These are phyloP conservation scores for Neodiprion pinetum DNA, from an alignment of 1,140 invertebrate species.

Conservation along the genomic window DNA sequence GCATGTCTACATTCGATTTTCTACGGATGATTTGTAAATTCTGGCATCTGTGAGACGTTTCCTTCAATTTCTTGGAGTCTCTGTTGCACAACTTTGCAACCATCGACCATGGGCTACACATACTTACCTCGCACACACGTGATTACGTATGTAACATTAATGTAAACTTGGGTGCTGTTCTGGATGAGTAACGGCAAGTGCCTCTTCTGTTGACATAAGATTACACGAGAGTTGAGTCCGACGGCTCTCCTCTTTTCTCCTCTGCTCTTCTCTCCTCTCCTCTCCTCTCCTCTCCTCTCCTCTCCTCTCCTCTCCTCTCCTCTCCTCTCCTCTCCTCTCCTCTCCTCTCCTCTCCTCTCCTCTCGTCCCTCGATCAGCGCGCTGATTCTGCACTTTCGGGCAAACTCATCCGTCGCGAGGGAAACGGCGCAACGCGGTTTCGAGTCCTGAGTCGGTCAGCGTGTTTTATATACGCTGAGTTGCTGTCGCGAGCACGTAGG, in stretches of 20 bases:
- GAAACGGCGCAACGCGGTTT: not conserved
- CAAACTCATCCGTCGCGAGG: slow-evolving; percentile 51
- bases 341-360: not conserved
- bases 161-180: not conserved
- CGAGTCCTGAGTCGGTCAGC: slow-evolving; percentile 44
- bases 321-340: not conserved
- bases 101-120: too few relatives aligned
- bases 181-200: slow-evolving; percentile 12
- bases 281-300: not conserved
- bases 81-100: too few relatives aligned
- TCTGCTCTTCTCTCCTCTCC: not conserved
- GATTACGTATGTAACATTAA: too few relatives aligned
- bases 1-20: too few relatives aligned
- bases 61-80: too few relatives aligned
- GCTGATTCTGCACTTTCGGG: slow-evolving; percentile 53
- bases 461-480: slow-evolving; percentile 63
- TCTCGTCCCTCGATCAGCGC: not conserved
- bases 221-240: slow-evolving; percentile 32
- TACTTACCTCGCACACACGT: too few relatives aligned
- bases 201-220: slow-evolving; percentile 53
- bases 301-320: too few relatives aligned
- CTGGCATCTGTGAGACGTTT: too few relatives aligned
- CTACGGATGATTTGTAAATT: too few relatives aligned
- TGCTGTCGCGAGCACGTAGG: slow-evolving; percentile 53
- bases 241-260: not conserved